phyloP scores from a whole-genome alignment of 2,113 vertebrate genomes.

The Saimiri boliviensis region DNA sequence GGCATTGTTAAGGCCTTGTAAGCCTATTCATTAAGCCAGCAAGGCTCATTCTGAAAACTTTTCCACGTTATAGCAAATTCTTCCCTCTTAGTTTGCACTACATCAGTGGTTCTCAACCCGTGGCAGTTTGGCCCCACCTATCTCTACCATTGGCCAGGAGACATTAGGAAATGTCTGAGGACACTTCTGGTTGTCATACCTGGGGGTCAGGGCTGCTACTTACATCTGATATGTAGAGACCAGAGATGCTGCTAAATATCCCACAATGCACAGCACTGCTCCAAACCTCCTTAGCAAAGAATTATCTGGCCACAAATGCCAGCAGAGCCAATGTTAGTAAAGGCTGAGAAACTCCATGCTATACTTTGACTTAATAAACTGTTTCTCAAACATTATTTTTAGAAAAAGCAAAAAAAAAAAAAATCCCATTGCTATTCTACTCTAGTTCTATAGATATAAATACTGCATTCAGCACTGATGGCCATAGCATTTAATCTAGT shows the following conservation, averaged over 20 bases:
- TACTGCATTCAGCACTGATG: neutral
- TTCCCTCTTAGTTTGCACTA: neutral
- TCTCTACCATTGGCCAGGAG: too few relatives aligned
- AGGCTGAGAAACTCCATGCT: neutral
- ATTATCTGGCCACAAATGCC: neutral
- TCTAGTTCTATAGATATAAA: accelerated
- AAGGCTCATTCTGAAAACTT: neutral
- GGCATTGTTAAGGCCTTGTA: too few relatives aligned
- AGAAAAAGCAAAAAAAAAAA: neutral
- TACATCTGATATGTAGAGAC: neutral
- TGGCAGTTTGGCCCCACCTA: neutral
- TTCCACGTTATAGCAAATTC: neutral
- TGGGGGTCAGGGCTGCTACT: too few relatives aligned
- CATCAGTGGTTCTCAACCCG: neutral
- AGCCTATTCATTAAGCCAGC: neutral
- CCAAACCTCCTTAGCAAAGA: neutral
- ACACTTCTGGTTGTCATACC: neutral
- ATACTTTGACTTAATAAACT: neutral
- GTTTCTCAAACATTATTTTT: neutral
- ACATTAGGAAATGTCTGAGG: neutral
- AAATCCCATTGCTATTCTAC: neutral
- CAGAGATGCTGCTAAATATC: neutral
- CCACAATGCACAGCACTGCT: accelerated
- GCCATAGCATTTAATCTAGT: neutral
- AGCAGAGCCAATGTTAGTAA: accelerated